These are phyloP conservation scores for Automeris io DNA, from an alignment of 2,888 invertebrate species.

Conservation along the genomic window DNA sequence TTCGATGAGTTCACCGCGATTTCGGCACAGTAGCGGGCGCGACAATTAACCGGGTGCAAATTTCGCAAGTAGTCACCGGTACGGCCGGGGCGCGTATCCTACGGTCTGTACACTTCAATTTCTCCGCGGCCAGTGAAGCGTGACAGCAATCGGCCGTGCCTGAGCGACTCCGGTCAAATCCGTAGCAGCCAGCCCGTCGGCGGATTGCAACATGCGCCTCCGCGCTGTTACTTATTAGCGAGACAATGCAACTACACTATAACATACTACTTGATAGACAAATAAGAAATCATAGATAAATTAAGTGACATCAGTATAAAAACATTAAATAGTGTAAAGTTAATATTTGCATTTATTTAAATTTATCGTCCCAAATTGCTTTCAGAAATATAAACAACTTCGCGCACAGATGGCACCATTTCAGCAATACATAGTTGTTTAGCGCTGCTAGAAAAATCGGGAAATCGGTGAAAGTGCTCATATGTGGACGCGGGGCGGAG, in stretches of 20 bases:
- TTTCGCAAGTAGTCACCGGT: slow-evolving; percentile 62
- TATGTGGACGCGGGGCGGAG: slow-evolving; percentile 54
- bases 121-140: slow-evolving; percentile 64
- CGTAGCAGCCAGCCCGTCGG: slow-evolving; percentile 36
- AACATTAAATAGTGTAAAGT: too few relatives aligned
- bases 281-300: too few relatives aligned
- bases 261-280: too few relatives aligned
- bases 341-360: too few relatives aligned
- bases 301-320: too few relatives aligned
- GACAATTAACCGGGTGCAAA: slow-evolving; percentile 56
- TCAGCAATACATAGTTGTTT: slow-evolving; percentile 2
- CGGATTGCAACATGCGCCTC: slow-evolving; percentile 51
- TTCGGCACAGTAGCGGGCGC: slow-evolving; percentile 36
- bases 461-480: slow-evolving; percentile 64
- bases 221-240: slow-evolving; percentile 44
- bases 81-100: slow-evolving; percentile 43
- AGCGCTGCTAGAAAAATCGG: slow-evolving; percentile 54
- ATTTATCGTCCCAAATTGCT: too few relatives aligned
- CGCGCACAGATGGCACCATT: neutral
- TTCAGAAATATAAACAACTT: neutral
- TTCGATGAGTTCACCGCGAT: slow-evolving; percentile 44
- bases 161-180: slow-evolving; percentile 68
- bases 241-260: too few relatives aligned
- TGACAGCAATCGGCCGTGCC: slow-evolving; percentile 70
- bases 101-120: slow-evolving; percentile 66